Base-by-base conservation (phyloP, 2,888 invertebrate genomes). In the Megastigmus dorsalis region DNA sequence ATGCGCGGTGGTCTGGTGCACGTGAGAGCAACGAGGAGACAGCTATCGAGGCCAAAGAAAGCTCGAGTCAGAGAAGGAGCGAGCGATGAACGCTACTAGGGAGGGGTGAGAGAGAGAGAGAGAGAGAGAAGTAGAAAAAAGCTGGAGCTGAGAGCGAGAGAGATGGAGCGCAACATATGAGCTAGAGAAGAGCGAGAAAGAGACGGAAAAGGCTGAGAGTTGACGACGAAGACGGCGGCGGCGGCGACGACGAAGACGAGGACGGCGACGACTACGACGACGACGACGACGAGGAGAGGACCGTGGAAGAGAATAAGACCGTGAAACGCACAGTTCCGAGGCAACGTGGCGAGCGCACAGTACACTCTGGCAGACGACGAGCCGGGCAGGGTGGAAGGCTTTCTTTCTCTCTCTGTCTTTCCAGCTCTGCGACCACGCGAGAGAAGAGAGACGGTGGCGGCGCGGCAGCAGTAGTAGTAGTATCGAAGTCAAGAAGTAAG, bases 81-180 rank as follows among this genome's bases (percentile, higher is more conserved):
- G 59, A 50, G 72, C 60, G 60, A 20, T 26, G 33, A 48, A 33
- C 13, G 36, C 15, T 48, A 52, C 36, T 10, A 52, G 67, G 67
- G 77, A 63, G 20, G 41, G 67, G 23, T 41, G 43, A 15, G 66
- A 28, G 41, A 26, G 57, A 72, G 28, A 62, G 28, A 62, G 10
- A n/a, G 89, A 87, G 83, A 83, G 75, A 81, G 84, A 84, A 87
- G 73, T 68, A 77, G 77, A 79, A 71, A 75, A 77, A 70, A 76
- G 76, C n/a, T n/a, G n/a, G 87, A 84, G 88, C 88, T 84, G 80
- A 41, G 75, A 57, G 54, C 33, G 72, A 77, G 77, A 68, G 73
- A 38, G 62, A 66, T 57, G 52, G 67, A 77, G 75, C 3, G 30
- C 6, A 41, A 20, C n/a, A 15, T 43, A 52, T n/a, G 62, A 23